These are phyloP conservation scores for Dreissena rostriformis DNA, from an alignment of 1,140 invertebrate genomes.

Conservation along the genomic window DNA sequence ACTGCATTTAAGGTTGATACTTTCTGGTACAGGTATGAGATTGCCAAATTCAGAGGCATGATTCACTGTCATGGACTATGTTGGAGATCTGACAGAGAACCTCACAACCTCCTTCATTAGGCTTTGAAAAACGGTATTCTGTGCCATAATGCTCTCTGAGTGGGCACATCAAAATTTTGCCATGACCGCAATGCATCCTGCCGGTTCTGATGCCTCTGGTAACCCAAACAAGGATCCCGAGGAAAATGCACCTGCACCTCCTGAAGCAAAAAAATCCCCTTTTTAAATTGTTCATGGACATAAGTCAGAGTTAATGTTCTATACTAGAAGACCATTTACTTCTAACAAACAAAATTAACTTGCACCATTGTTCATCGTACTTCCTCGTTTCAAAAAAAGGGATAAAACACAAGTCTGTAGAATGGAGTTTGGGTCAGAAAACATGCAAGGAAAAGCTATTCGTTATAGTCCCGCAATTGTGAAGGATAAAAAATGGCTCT, in stretches of 20 bases:
- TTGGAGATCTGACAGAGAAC: conserved; percentile 22
- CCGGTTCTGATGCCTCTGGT: conserved; percentile 55
- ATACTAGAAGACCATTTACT: too few relatives aligned
- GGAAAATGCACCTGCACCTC: conserved; percentile 40
- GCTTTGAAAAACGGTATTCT: conserved; percentile 6
- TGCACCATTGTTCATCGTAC: too few relatives aligned
- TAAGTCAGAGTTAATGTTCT: too few relatives aligned
- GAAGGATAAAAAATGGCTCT: conserved; percentile 59
- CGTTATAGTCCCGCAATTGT: too few relatives aligned
- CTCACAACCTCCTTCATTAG: conserved; percentile 16
- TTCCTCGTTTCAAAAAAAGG: too few relatives aligned
- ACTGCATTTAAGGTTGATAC: conserved; percentile 44
- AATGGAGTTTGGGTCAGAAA: too few relatives aligned
- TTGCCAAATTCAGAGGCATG: conserved; percentile 31
- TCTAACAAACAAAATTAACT: too few relatives aligned
- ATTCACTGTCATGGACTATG: conserved; percentile 32
- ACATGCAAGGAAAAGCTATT: too few relatives aligned
- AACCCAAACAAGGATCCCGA: conserved; percentile 55
- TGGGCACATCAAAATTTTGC: not conserved
- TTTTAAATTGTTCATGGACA: too few relatives aligned
- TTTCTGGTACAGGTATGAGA: conserved; percentile 15
- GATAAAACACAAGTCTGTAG: too few relatives aligned
- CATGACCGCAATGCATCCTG: conserved; percentile 37
- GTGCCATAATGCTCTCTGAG: not conserved
- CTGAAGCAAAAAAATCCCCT: too few relatives aligned